Percentiles rank a stretch among this genome's conserved stretches.
phyloP scores from a whole-genome alignment of 2,888 invertebrate genomes.

The Agonopterix alstromeriana region DNA sequence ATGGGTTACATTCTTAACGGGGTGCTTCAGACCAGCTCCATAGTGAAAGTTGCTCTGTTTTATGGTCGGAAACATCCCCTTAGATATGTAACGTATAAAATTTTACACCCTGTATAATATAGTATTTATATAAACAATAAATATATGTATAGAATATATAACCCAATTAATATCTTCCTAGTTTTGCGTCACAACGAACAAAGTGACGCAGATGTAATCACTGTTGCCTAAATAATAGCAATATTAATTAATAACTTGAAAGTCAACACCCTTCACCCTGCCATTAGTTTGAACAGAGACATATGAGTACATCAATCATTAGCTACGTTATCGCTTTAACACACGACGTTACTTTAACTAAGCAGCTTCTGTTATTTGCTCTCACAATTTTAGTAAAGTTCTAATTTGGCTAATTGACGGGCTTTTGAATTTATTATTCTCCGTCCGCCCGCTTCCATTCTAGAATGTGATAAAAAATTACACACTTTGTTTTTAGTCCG shows the following conservation, averaged over 20 bases:
- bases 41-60: too few relatives aligned
- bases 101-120: too few relatives aligned
- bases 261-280: conserved; percentile 71
- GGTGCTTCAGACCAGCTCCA: too few relatives aligned
- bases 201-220: conserved; percentile 31
- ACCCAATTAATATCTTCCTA: conserved; percentile 1
- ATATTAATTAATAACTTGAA: conserved; percentile 73
- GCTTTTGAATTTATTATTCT: conserved; percentile 11
- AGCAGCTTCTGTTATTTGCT: conserved; percentile 40
- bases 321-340: conserved; percentile 58
- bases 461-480: conserved; percentile 52
- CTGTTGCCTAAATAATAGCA: conserved; percentile 58
- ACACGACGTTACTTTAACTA: conserved; percentile 50
- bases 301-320: conserved; percentile 72
- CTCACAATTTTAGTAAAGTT: conserved; percentile 4
- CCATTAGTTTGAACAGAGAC: conserved; percentile 69
- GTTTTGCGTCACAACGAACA: conserved; percentile 1
- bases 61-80: too few relatives aligned
- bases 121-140: too few relatives aligned
- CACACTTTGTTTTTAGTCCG: conserved; percentile 53
- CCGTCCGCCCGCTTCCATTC: conserved; percentile 28
- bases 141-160: background rate
- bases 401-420: conserved; percentile 9
- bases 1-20: too few relatives aligned
- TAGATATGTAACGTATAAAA: too few relatives aligned